Conservation (phyloP, 2,888 invertebrate species). For the Melanophora roralis region DNA sequence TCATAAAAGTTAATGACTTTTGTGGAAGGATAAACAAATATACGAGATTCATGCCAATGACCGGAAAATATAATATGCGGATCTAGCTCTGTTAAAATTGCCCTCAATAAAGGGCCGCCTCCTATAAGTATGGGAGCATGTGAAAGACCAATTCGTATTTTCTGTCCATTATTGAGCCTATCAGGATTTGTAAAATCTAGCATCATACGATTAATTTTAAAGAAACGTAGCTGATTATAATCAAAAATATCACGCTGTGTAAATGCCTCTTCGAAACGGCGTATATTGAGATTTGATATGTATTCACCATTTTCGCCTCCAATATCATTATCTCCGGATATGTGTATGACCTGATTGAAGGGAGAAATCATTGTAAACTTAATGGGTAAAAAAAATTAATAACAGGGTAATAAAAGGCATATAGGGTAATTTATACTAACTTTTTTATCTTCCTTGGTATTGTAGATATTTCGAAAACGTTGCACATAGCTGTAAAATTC, state of each 20-base stretch:
- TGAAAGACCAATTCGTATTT: slow-evolving; percentile 81
- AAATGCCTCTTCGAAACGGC: slow-evolving; percentile 86
- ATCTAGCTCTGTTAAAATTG: slow-evolving; percentile 80
- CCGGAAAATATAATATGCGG: slow-evolving; percentile 85
- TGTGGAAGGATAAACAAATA: slow-evolving; percentile 75
- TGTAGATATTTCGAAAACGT: slow-evolving; percentile 83
- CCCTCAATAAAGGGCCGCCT: slow-evolving; percentile 77
- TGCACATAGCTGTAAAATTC: slow-evolving; percentile 86
- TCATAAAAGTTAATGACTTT: slow-evolving; percentile 74
- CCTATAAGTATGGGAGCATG: slow-evolving; percentile 82
- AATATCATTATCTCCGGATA: slow-evolving; percentile 98
- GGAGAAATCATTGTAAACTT: slow-evolving; percentile 70
- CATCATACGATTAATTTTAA: slow-evolving; percentile 85
- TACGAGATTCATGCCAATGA: slow-evolving; percentile 80
- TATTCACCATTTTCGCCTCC: slow-evolving; percentile 93
- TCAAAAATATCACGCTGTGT: slow-evolving; percentile 82
- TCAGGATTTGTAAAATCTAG: slow-evolving; percentile 80
- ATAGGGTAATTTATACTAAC: slow-evolving; percentile 65
- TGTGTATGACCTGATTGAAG: slow-evolving; percentile 84
- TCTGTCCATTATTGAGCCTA: slow-evolving; percentile 74
- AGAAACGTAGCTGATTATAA: slow-evolving; percentile 81
- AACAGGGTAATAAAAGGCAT: too few species aligned
- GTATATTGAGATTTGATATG: slow-evolving; percentile 81
- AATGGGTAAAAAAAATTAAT: background rate
- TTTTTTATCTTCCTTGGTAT: slow-evolving; percentile 71